phyloP scores from a whole-genome alignment of 2,113 vertebrate genomes.

The Colinus virginianus region DNA sequence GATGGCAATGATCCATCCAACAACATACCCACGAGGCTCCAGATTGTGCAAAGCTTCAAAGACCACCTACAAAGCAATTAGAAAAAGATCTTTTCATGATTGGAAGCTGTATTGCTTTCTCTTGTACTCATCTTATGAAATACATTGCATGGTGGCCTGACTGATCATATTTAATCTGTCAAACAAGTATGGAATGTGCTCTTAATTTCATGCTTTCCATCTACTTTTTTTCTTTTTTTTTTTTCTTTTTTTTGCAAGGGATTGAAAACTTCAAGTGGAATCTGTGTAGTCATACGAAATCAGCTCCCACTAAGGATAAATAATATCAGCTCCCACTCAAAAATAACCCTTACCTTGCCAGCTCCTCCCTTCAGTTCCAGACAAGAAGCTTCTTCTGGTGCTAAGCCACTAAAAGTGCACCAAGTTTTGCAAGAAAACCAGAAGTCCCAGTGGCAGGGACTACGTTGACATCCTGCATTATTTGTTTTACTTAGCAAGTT shows the following conservation, averaged over 20 bases:
- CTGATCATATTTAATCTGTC: slow-evolving; percentile 46
- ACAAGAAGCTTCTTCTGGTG: neutral
- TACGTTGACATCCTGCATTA: neutral
- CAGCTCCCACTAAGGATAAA: neutral
- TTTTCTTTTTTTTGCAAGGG: neutral
- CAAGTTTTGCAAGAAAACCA: neutral
- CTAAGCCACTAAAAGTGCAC: neutral
- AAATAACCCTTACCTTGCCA: neutral
- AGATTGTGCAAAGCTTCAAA: slow-evolving; percentile 97
- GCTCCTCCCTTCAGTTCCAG: neutral
- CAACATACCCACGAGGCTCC: slow-evolving; percentile 96
- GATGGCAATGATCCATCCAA: slow-evolving; percentile 99
- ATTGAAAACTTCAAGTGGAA: slow-evolving; percentile 39
- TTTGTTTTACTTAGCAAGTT: neutral
- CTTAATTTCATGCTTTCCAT: neutral
- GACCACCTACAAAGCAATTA: slow-evolving; percentile 85
- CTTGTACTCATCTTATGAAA: slow-evolving; percentile 22
- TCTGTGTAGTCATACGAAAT: neutral
- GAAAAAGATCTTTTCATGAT: slow-evolving; percentile 5
- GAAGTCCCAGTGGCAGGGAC: neutral
- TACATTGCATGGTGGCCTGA: slow-evolving; percentile 9
- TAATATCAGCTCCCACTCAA: neutral
- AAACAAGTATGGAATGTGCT: neutral
- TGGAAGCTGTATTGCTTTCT: slow-evolving; percentile 21
- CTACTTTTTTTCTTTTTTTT: neutral